Base-by-base conservation (phyloP, 2,113 vertebrate genomes). In the Ia io region DNA sequence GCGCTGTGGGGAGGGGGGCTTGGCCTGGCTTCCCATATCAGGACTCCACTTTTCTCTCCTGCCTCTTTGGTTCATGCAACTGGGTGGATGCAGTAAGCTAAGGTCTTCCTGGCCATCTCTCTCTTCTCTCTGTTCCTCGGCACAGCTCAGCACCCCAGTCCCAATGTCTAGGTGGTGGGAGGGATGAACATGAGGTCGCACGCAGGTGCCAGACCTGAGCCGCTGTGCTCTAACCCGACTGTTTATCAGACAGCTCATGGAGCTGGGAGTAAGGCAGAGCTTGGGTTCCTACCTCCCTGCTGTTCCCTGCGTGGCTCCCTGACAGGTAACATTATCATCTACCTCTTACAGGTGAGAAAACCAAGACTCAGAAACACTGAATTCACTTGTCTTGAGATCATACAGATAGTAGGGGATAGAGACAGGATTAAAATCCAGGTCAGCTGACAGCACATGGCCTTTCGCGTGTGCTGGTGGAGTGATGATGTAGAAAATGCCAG, bases 41-140 rank as follows among this genome's bases (percentile, higher is more conserved):
- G n/a, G 25, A 11, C 28, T 8, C 28, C 28, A 32, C 13, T 37
- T 16, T 71, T 10, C 30, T n/a, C 17, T 77, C 37, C 49, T 9
- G 73, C 25, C 4, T 78, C 89, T 73, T 92, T 40, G 5, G 0
- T 6, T 78, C 13, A 17, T 6, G 47, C 18, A 35, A 1, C 25
- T 32, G 61, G 49, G 35, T 6, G 8, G 35, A 30, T 6, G 63
- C 10, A 32, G 56, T 12, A 76, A 23, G 61, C 25, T 18, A 40
- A 9, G 32, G 40, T 16, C 47, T 84, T 13, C 42, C 35, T 20
- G 11, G 76, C 8, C 37, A 11, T 11, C 32, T 96, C 40, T 56
- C 35, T 77, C 42, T 23, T 1, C 18, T 42, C 56, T 23, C 1
- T 13, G 2, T 2, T 30, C 23, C 0, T 12, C 0, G 0, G 14